These are phyloP conservation scores for Pterocles orientalis DNA, from an alignment of 2,113 vertebrate species.

Conservation along the genomic window DNA sequence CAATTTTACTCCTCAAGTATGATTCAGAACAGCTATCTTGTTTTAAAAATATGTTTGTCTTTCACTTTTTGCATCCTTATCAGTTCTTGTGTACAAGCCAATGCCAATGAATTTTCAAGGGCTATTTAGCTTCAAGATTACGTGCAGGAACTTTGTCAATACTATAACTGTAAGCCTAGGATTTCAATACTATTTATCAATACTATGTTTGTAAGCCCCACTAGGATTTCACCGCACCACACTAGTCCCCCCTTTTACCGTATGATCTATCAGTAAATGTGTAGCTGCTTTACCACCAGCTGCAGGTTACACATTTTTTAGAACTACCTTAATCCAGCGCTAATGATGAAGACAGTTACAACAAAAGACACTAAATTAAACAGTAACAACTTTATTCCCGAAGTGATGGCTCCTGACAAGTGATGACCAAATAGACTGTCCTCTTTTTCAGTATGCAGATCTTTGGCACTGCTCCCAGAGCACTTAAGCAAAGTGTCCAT, in stretches of 20 bases:
- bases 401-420: neutral
- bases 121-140: neutral
- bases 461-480: neutral
- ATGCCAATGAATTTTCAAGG: neutral
- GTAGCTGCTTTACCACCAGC: neutral
- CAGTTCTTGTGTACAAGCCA: neutral
- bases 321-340: neutral
- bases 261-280: neutral
- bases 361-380: constrained; percentile 1
- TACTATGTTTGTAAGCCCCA: neutral
- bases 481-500: neutral
- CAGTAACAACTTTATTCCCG: neutral
- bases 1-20: neutral
- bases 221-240: neutral
- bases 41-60: neutral
- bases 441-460: neutral
- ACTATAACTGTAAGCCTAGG: neutral
- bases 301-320: neutral
- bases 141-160: neutral
- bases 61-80: neutral
- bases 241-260: neutral
- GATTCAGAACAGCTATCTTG: neutral
- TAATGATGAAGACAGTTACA: neutral
- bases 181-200: neutral
- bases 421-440: neutral